phyloP scores from a whole-genome alignment of 2,888 invertebrate genomes.

The Drosophila algonquin region DNA sequence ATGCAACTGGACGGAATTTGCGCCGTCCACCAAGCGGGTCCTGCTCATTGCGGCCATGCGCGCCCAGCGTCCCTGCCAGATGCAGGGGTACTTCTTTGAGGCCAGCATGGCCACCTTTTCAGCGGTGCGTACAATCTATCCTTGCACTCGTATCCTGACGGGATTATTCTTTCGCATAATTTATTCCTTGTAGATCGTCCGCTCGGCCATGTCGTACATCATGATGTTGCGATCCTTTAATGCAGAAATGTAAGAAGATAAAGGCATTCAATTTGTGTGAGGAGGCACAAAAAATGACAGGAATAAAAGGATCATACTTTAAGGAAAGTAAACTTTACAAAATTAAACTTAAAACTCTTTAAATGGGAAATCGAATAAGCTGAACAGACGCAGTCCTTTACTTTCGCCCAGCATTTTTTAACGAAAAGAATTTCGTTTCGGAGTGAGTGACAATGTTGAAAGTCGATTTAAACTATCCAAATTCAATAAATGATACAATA shows the following conservation, averaged over 20 bases:
- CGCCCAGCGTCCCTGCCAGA: conserved; percentile 55
- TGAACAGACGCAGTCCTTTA: no score
- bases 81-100: conserved; percentile 57
- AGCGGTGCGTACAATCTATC: conserved; percentile 38
- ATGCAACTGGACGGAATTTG: conserved; percentile 53
- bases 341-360: no score
- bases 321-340: background rate
- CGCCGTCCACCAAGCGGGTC: conserved; percentile 32
- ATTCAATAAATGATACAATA: no score
- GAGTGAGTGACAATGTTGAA: no score
- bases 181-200: conserved; percentile 50
- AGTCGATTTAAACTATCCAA: no score
- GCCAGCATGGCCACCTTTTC: conserved; percentile 66
- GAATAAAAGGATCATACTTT: background rate
- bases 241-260: conserved; percentile 7
- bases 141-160: background rate
- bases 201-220: conserved; percentile 61
- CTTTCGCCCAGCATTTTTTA: no score
- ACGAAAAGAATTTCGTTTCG: no score
- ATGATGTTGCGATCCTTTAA: conserved; percentile 67
- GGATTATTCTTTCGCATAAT: background rate
- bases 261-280: no score
- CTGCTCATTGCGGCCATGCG: conserved; percentile 53
- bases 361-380: no score
- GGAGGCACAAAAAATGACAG: no score